Base-by-base conservation (phyloP, 2,113 vertebrate species). In the Tupaia tana region DNA sequence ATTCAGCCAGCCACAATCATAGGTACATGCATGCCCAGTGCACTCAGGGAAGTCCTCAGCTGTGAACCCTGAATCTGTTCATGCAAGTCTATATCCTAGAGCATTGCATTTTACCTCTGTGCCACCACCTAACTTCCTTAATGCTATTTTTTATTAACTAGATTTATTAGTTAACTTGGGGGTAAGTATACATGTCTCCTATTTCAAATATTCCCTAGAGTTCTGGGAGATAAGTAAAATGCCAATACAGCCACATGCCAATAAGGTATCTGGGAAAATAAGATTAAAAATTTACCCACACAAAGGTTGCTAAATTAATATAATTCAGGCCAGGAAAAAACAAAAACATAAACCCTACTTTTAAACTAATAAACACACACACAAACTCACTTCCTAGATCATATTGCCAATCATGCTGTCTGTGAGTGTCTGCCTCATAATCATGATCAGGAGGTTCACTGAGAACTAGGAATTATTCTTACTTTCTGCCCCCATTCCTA, bases 211-310 rank as follows among this genome's bases (percentile, higher is more conserved):
- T 58, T 90, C 27, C 31, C 31, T 92, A 43, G 54, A 92, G 64
- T 79, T 88, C 61, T 87, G 9, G 43, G 43, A 93, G 15, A 79
- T 84, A 34, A 91, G 64, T 22, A 91, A 84, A 52, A 67, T 52
- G 27, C 27, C 34, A 15, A 29, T 92, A 25, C 92, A 58, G 81
- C 71, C 43, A 84, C 11, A 86, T 69, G 54, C 29, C 64, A 95
- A 92, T 64, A 93, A 82, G 8, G 20, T 90, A 43, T 52, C 66
- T 92, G 11, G 43, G 74, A 64, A 95, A 95, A 93, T 1, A 43
- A 75, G 15, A n/a, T 10, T 70, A 86, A 94, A 96, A 95, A 75
- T 91, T 95, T 71, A 92, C 12, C 81, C 67, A 87, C 43, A 71
- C 16, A 9, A 3, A 16, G 25, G 1, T 78, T 89, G 77, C 11